phyloP scores from a whole-genome alignment of 2,797 vertebrate species.

The Tragelaphus eurycerus region DNA sequence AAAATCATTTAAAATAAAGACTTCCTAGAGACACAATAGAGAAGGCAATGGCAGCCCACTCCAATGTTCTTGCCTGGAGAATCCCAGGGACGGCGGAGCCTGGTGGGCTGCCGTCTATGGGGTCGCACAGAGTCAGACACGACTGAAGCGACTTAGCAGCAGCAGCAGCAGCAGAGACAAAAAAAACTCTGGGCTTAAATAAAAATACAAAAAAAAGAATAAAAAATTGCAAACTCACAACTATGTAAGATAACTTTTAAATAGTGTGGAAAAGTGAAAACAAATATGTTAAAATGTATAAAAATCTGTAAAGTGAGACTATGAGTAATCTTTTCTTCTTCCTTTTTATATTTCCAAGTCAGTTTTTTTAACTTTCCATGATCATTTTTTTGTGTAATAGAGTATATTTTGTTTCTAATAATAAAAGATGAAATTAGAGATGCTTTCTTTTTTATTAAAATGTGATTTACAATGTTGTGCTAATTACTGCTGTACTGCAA shows the following conservation, averaged over 20 bases:
- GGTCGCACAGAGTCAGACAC: no score
- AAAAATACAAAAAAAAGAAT: conserved; percentile 23
- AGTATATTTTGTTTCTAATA: not conserved
- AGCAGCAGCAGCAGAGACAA: no score
- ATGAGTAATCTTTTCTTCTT: not conserved
- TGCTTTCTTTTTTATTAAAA: not conserved
- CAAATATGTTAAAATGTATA: not conserved
- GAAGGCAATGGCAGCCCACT: no score
- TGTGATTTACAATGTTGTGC: not conserved
- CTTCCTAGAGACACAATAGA: not conserved
- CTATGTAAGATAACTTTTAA: not conserved
- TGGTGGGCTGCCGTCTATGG: no score
- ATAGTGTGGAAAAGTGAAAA: not conserved
- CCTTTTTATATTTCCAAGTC: not conserved
- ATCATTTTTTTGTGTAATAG: not conserved
- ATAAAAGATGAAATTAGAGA: not conserved
- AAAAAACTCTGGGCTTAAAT: not conserved
- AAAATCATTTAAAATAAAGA: conserved; percentile 33
- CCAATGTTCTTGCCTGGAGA: no score
- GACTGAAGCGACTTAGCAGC: no score
- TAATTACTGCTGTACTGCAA: not conserved
- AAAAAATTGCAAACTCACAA: not conserved
- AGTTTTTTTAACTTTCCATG: not conserved
- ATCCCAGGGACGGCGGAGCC: no score
- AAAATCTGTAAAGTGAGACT: not conserved